Evolutionary conservation across 2,888 invertebrate genomes (phyloP), one percentile per base, ranked within the genome.

Genomic region (Drosophila ezoana): DNA sequence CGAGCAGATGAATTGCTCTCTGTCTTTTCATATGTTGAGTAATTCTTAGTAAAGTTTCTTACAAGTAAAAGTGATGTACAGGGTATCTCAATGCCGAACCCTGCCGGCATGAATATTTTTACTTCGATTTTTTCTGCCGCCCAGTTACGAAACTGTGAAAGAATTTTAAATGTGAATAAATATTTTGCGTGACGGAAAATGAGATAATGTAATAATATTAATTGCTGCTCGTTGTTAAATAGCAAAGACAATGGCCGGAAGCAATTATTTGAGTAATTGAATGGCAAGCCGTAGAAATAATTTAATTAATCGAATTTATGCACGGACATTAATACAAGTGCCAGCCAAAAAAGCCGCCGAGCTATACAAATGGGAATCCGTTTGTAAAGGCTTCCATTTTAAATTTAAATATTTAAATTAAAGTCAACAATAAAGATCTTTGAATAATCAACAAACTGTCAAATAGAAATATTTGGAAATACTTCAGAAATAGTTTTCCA

Each of bases 221-320:
- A 65, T 57, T 72, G 59, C 60, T 35, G 52, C 48, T 57, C 52
- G 45, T 60, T 65, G 33, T 53, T 60, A 59, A 64, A 47, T 35
- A 37, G 33, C 53, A 62, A 69, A 58, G 41, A 62, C 43, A 61
- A 20, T 44, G 28, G 3, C 49, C 28, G 44, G 43, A 41, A 38
- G 43, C 58, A 38, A 54, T 16, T 40, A 47, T 40, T 33, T 38
- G 49, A 32, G 53, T 72, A 40, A 60, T 47, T 60, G 44, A 65
- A 45, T 49, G 20, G 28, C 32, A 32, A 49, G 23, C 14, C 8
- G 44, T 37, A 63, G 44, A 16, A 53, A 45, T 38, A 23, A 14
- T 23, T 45, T 20, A 56, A 45, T 45, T 45, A 38, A 56, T 59
- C 32, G 32, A 33, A 41, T 59, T 59, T 56, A 35, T 54, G 59